Evolutionary conservation across 2,113 vertebrate species (phyloP), one percentile per base, ranked within the genome.

Genomic region (Hyperoodon ampullatus): DNA sequence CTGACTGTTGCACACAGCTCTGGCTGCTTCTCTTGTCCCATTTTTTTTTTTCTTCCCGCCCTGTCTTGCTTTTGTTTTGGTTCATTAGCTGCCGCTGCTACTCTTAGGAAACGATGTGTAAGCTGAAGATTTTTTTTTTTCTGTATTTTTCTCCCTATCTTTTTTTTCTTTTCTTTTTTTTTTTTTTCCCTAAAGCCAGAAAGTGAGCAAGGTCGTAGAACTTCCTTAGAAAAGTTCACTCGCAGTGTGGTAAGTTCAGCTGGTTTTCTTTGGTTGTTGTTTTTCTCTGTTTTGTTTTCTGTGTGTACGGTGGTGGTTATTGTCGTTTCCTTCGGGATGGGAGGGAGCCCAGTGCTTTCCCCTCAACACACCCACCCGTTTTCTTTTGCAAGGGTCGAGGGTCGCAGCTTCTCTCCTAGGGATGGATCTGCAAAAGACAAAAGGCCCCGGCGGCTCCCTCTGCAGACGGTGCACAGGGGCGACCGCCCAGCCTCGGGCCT

Each of bases 181-280:
- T 98, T 98, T 98, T 97, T 47, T 18, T 11, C 98, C 98, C 97
- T 98, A 98, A 99, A 99, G 99, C 99, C 99, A 99, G 99, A 99
- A 98, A 99, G 99, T 98, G 99, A 99, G 98, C 99, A 99, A 99
- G 99, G 99, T 98, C 99, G 99, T 98, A 99, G 99, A 99, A 99
- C 99, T 98, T 99, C 99, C 98, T 98, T 99, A 99, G 99, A 99
- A 99, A 99, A 99, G 98, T 99, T 99, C 99, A 99, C 99, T 97
- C 99, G 99, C 99, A 99, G 99, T 5, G 98, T 99, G 99, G 99
- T 99, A 99, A 99, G 99, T 99, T 98, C 97, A 95, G 98, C 96
- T 95, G 97, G 95, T 94, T 98, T 95, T 97, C 97, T 58, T 39
- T 58, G 77, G 97, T 94, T 96, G 97, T 35, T 35, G 95, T 94